Evolutionary conservation across 2,797 vertebrate genomes (phyloP), one percentile per base, ranked within the genome.

Genomic region (Saguinus oedipus): DNA sequence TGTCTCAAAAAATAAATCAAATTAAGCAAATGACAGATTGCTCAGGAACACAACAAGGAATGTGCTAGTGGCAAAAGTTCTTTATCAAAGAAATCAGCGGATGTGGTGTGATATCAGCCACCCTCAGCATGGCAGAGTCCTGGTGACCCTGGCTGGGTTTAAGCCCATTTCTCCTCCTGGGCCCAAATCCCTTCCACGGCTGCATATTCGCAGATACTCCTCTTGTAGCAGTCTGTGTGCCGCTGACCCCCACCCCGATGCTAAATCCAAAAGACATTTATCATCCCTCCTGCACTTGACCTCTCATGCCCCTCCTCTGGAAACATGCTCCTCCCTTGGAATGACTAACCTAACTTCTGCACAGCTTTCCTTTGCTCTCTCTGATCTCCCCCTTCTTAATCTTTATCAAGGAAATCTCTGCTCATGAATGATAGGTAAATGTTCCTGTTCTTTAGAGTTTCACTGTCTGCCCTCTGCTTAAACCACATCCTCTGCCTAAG

Each of bases 101-200:
- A 27, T 2, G 1, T 2, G 27, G 36, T 27, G 7, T 7, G 14
- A 1, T 22, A 10, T 22, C 44, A 30, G 26, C 1, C 19, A 5
- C 8, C 8, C 8, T 72, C 44, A 27, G 36, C 9, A 9, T 2
- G 2, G 39, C 12, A 90, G 17, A 76, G 76, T 30, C 48, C 27
- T 24, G n/a, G 48, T 17, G 36, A 57, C 84, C 7, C 92, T 44
- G 46, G 46, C 7, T 27, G 7, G 22, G 83, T 36, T 27, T 24
- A 79, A 86, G 46, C 27, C 57, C 39, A n/a, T 5, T 26, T n/a
- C 13, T 64, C 42, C 59, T 24, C 30, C 46, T 26, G 57, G 85
- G 14, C 44, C 27, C 7, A 5, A 53, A 53, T 79, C 36, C 48
- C 74, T 68, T 70, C 33, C 48, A 2, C 15, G 33, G 48, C 48